Evolutionary conservation across 1,140 invertebrate genomes (phyloP), one percentile per base, ranked within the genome.

Genomic region (Papilio dardanus): DNA sequence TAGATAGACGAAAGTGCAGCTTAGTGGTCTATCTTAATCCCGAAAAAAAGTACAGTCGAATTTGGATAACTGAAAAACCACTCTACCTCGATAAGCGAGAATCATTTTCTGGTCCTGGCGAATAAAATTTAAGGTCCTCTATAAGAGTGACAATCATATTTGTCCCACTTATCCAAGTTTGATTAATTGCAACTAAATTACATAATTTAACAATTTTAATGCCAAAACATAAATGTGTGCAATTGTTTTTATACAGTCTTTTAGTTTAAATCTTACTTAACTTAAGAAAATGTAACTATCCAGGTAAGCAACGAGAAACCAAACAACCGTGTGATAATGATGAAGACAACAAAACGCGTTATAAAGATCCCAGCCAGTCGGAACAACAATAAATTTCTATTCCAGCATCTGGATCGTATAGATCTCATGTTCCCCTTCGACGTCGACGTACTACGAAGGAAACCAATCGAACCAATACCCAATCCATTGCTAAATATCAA

Each of bases 271-370:
- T n/a, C n/a, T n/a, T n/a, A n/a, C 16, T 3, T 40, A 37, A 37
- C 74, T 75, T 71, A 74, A 71, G 33, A 40, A 54, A 75, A 73
- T 74, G 71, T 76, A 71, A 54, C 21, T 50, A 83, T 85, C 62
- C 75, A 92, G 89, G 46, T 62, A 10, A 81, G 76, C 31, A 86
- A 81, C 30, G 89, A 91, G 69, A 87, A 89, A 79, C 80, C 76
- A 0, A 83, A 71, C 8, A 91, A 86, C 42, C 81, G 89, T 8
- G 81, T 93, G 0, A 91, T 93, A 62, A 91, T 91, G 89, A 93
- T 93, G 91, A 92, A 93, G 74, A 93, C 91, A 2, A 92, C 90
- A 8, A 93, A 92, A 75, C 84, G 91, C 0, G 89, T 93, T 0
- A 93, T 93, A 35, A 93, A 92, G 80, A 92, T 93, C 74, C 91